Evolutionary conservation across 1,140 invertebrate genomes (phyloP), one percentile per base, ranked within the genome.

Genomic region (Brachionus manjavacas): DNA sequence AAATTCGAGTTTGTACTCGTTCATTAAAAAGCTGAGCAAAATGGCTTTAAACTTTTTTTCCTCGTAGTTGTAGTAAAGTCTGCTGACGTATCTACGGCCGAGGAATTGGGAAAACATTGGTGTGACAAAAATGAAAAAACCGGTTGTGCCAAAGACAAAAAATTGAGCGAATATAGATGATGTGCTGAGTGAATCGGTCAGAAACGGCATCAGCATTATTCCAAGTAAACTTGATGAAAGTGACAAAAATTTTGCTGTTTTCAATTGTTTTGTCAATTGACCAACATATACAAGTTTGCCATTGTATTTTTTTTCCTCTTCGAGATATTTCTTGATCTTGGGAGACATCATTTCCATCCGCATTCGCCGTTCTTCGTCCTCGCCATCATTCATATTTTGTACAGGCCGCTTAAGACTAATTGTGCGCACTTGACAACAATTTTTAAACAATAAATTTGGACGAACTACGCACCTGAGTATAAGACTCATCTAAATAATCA

Each of bases 41-140:
- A 81, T 35, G 3, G 79, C 79, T 25, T 60, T 81, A 31, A 35
- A 81, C 46, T 81, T 81, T 81, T 81, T 68, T 25, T 81, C 49
- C 31, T 81, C 79, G 41, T 81, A 81, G 35, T 81, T 81, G 31
- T 81, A 81, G 52, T 81, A 81, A 16, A 81, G n/a, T 35, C 79
- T 35, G 35, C 20, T 64, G 35, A 81, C 79, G 39, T 81, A 81
- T 28, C 79, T 31, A 11, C 79, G 20, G 2, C 52, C 64, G 6
- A 81, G 52, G 35, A 81, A 64, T 9, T 81, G 79, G 3, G 79
- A 81, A 60, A 81, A 68, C 52, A 81, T 41, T n/a, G 79, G 79
- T 20, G 79, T 81, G 2, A 68, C 79, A 39, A 81, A 68, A 23
- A 81, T 81, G 41, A 81, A 81, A 68, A 81, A 81, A 2, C 52